A percentile compares a stretch with the other conserved stretches of the same genome.
Conservation (phyloP, 2,113 vertebrate genomes). For the Andinoacara biseriatus region DNA sequence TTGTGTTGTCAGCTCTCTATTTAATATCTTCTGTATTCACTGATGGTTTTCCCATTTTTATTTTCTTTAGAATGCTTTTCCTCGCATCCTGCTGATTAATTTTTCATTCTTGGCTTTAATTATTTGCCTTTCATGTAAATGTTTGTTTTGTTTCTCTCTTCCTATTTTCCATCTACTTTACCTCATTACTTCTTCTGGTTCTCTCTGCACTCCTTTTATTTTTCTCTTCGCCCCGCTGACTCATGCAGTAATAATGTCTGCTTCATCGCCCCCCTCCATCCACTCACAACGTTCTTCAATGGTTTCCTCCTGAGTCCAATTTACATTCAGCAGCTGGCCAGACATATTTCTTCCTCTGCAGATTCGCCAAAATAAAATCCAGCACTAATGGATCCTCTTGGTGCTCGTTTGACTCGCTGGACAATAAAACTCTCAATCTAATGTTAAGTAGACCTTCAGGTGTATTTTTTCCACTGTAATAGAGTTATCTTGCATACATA, state of each 20-base stretch:
- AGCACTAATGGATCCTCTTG: not conserved
- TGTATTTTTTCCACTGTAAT: not conserved
- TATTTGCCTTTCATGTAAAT: not conserved
- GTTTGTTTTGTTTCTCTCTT: not conserved
- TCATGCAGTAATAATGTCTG: not conserved
- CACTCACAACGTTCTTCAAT: not conserved
- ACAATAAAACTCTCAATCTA: not conserved
- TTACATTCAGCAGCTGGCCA: constrained; percentile 11
- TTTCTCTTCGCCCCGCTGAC: not conserved
- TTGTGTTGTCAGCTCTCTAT: not conserved
- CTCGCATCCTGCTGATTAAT: not conserved
- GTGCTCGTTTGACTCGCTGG: not conserved
- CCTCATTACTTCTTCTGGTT: not conserved
- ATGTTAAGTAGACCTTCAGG: not conserved
- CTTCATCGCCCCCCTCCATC: not conserved
- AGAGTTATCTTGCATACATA: not conserved
- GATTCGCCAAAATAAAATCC: not conserved
- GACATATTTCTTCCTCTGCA: constrained; percentile 10
- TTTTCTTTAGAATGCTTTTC: not conserved
- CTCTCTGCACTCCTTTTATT: not conserved
- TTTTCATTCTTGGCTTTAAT: not conserved
- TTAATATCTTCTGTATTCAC: not conserved
- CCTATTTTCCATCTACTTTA: not conserved
- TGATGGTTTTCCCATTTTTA: not conserved
- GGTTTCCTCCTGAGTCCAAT: constrained; percentile 20